Base-by-base conservation (phyloP, 2,113 vertebrate species). In the Burhinus oedicnemus region DNA sequence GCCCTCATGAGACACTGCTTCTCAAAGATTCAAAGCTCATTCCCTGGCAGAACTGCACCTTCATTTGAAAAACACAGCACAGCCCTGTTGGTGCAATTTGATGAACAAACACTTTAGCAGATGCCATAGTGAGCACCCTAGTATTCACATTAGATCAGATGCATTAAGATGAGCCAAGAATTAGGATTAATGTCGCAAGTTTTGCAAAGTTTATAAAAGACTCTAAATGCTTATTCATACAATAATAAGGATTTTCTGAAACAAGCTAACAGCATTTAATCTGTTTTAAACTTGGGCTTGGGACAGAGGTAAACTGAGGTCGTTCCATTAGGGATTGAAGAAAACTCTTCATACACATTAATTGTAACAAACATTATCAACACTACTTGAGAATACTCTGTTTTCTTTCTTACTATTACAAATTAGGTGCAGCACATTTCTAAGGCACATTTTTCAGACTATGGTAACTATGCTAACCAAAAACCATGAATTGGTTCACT, bases 231-330 rank as follows among this genome's bases (percentile, higher is more conserved):
- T 32, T 44, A 47, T 78, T 88, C n/a, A 20, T 52, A 83, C 29
- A 93, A 92, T 40, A 69, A 47, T 51, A 71, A 88, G 21, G 70
- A 54, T 95, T 94, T 87, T 92, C 78, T 70, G 34, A 87, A 96
- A 60, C 4, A 87, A 75, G 12, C 20, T 75, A 96, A 38, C n/a
- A 42, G 9, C 57, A 72, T 54, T 94, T 91, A 47, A 68, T 91
- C 42, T 94, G 8, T 62, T 55, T 94, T 74, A 94, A 93, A 92
- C 49, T 81, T 81, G 62, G 52, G 52, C 4, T 78, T 91, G 49
- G 34, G 60, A 34, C 45, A 92, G 47, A 89, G 26, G 22, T 82
- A 91, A 91, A 78, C 34, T 87, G 61, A 88, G 29, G 49, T 76
- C 22, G 40, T 94, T 65, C 19, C 58, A 26, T 5, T 77, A 57